Evolutionary conservation across 2,113 vertebrate species (phyloP), one percentile per base, ranked within the genome.

Genomic region (Blennius ocellaris): DNA sequence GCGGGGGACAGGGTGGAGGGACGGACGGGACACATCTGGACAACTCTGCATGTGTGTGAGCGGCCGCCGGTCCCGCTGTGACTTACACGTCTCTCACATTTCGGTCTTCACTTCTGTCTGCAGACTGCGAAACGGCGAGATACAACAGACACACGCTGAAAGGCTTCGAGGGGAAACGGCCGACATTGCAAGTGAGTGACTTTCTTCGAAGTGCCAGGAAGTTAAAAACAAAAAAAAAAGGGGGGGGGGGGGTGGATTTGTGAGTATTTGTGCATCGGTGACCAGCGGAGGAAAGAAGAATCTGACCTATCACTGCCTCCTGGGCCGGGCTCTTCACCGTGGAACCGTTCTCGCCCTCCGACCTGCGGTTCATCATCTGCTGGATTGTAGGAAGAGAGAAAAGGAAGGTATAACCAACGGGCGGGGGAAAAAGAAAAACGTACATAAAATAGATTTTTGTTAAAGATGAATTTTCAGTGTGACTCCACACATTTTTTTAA

Each of bases 231-330:
- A n/a, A n/a, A n/a, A n/a, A n/a, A n/a, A n/a, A n/a, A n/a, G n/a
- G n/a, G n/a, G n/a, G n/a, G n/a, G n/a, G n/a, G n/a, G n/a, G n/a
- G n/a, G n/a, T 2, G 40, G 6, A 16, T n/a, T 11, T 8, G 17
- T 60, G 16, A 69, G 14, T 52, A 17, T 40, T 70, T 30, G n/a
- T 39, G n/a, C 40, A 55, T 36, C 48, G 16, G 10, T 8, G 54
- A 3, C 51, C 1, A 36, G 39, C 8, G 71, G 15, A 47, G 10
- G 69, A 40, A 6, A 67, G 17, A 49, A 51, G 49, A 41, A 40
- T 74, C 89, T 85, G 94, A 97, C 96, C 96, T 93, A 93, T 94
- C 41, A 91, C 85, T 69, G 94, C 87, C 62, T 92, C 96, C 91
- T 96, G 95, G 90, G 92, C 92, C 51, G 88, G 77, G 73, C 89